Conservation (phyloP, 1,140 invertebrate genomes). For the Pissodes strobi region DNA sequence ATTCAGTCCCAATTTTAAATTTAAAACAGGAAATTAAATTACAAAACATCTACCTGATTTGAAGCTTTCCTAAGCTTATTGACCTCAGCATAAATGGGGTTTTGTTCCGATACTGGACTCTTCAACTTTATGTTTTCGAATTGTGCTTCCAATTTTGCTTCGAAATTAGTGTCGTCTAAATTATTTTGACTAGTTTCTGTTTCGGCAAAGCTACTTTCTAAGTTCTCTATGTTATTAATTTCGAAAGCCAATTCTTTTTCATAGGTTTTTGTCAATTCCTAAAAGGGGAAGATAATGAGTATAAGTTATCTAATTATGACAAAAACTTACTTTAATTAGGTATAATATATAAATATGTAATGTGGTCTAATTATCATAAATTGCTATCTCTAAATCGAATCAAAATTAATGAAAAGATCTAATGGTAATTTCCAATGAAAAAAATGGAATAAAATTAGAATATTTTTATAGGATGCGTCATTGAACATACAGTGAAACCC, state of each 20-base stretch:
- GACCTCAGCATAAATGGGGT: slow-evolving; percentile 52
- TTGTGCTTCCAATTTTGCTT: slow-evolving; percentile 31
- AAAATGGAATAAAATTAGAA: too few species aligned
- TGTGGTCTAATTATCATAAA: too few species aligned
- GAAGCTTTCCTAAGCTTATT: slow-evolving; percentile 42
- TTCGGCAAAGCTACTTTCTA: slow-evolving; percentile 47
- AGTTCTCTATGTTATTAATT: slow-evolving; percentile 39
- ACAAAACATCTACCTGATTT: slow-evolving; percentile 20
- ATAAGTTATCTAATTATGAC: too few species aligned
- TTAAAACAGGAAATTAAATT: not conserved
- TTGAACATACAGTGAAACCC: too few species aligned
- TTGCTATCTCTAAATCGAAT: too few species aligned
- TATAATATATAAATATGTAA: too few species aligned
- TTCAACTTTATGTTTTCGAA: slow-evolving; percentile 47
- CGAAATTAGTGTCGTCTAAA: slow-evolving; percentile 38
- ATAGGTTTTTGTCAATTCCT: slow-evolving; percentile 43
- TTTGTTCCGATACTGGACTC: slow-evolving; percentile 43
- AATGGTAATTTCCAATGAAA: too few species aligned
- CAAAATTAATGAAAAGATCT: too few species aligned
- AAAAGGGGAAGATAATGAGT: not conserved
- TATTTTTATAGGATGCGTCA: too few species aligned
- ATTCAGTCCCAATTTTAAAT: too few species aligned
- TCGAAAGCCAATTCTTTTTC: slow-evolving; percentile 41
- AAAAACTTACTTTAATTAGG: too few species aligned
- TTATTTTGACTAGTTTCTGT: slow-evolving; percentile 48